Conservation (phyloP, 1,140 invertebrate species). For the Propsilocerus akamusi region DNA sequence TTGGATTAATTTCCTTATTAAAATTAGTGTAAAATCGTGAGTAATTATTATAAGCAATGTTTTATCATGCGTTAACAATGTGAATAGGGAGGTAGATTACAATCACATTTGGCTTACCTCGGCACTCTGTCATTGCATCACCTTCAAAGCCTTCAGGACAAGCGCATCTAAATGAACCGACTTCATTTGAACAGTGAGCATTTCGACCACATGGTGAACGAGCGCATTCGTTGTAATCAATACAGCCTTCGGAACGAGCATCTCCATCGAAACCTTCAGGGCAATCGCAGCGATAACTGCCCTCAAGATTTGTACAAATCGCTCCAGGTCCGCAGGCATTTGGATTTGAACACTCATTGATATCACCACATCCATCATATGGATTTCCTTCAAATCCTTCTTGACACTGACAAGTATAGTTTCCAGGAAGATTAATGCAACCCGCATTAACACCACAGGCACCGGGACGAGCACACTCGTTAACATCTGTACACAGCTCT, state of each 20-base stretch:
- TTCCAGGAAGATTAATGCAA: conserved; percentile 70
- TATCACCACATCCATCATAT: conserved; percentile 64
- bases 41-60: too few species aligned
- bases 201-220: conserved; percentile 46
- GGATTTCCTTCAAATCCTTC: conserved; percentile 72
- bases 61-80: too few species aligned
- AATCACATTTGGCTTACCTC: conserved; percentile 31
- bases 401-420: conserved; percentile 71
- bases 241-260: conserved; percentile 39
- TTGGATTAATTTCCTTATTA: too few species aligned
- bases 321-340: conserved; percentile 61
- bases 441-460: conserved; percentile 62
- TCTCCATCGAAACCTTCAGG: conserved; percentile 57
- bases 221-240: conserved; percentile 49
- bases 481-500: conserved; percentile 65
- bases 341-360: conserved; percentile 58
- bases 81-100: not conserved
- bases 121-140: conserved; percentile 46
- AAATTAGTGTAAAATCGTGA: too few species aligned
- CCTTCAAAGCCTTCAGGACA: conserved; percentile 60
- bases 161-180: conserved; percentile 49
- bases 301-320: conserved; percentile 57
- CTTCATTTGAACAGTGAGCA: conserved; percentile 51
- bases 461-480: conserved; percentile 62
- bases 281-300: conserved; percentile 65